phyloP scores from a whole-genome alignment of 2,888 invertebrate genomes.

The Candidula unifasciata region DNA sequence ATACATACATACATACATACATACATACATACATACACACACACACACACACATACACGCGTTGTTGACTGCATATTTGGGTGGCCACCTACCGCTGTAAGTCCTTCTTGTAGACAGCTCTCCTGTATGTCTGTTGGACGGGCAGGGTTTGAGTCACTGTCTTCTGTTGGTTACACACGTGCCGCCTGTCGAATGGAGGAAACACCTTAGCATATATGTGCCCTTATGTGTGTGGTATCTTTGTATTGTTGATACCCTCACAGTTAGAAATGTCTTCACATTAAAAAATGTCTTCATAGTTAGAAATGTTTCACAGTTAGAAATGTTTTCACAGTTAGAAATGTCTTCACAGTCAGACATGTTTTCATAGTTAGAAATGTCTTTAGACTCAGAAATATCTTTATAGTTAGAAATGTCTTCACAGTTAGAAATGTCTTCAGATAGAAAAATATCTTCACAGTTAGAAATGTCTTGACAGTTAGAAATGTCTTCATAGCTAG shows the following conservation, averaged over 20 bases:
- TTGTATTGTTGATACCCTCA: too few relatives aligned
- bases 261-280: neutral
- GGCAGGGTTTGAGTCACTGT: slow-evolving; percentile 52
- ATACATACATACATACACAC: neutral
- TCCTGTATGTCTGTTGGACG: slow-evolving; percentile 53
- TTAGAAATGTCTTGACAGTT: neutral
- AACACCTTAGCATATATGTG: neutral
- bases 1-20: slow-evolving; percentile 3
- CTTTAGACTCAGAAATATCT: neutral
- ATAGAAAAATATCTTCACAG: neutral
- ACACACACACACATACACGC: neutral
- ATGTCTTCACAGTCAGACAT: neutral
- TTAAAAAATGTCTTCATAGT: neutral
- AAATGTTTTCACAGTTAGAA: neutral
- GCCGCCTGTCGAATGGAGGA: slow-evolving; percentile 53
- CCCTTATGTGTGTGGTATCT: too few relatives aligned
- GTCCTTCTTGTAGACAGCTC: slow-evolving; percentile 42
- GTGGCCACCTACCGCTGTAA: neutral
- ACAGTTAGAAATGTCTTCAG: neutral
- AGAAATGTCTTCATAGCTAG: neutral
- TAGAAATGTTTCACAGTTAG: neutral
- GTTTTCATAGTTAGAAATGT: neutral
- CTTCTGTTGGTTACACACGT: slow-evolving; percentile 56
- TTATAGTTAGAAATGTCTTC: neutral
- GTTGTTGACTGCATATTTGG: neutral